Evolutionary conservation across 2,797 vertebrate genomes (phyloP).

Genomic region (Artibeus jamaicensis): DNA sequence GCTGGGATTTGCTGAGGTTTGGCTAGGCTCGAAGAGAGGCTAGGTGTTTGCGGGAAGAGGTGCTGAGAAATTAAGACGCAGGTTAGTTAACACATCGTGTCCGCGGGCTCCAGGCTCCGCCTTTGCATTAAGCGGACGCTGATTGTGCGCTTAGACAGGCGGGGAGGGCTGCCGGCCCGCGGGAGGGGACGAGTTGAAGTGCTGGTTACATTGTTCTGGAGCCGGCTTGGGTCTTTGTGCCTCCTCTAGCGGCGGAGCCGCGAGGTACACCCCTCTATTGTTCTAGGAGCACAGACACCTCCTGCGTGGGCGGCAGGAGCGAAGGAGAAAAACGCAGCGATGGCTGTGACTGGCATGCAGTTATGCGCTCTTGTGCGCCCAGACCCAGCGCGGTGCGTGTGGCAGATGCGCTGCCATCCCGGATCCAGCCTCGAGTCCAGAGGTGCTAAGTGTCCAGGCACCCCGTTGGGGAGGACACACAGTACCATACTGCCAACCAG

Average conservation of each 20-base stretch:
- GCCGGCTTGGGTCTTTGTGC: slow-evolving; percentile 73
- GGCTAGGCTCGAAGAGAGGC: background rate
- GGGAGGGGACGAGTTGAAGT: slow-evolving; percentile 39
- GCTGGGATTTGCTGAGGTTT: background rate
- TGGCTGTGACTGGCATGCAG: background rate
- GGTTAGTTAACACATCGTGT: slow-evolving; percentile 52
- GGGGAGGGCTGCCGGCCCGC: background rate
- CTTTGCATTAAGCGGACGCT: slow-evolving; percentile 61
- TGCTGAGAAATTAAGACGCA: slow-evolving; percentile 61
- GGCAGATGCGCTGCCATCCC: background rate
- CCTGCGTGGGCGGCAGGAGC: slow-evolving; percentile 42
- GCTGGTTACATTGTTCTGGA: slow-evolving; percentile 77
- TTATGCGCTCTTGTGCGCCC: slow-evolving; percentile 47
- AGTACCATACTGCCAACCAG: background rate
- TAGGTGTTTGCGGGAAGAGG: background rate
- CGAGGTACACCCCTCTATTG: slow-evolving; percentile 80
- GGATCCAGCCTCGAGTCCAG: background rate
- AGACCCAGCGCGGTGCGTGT: background rate
- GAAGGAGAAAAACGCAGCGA: background rate
- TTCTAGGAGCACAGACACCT: slow-evolving; percentile 76
- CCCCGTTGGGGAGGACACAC: background rate
- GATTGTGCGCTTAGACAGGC: background rate
- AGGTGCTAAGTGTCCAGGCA: background rate
- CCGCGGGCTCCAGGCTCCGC: slow-evolving; percentile 25
- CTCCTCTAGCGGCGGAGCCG: slow-evolving; percentile 78